Conservation (phyloP, 2,113 vertebrate genomes). For the Paralichthys olivaceus region DNA sequence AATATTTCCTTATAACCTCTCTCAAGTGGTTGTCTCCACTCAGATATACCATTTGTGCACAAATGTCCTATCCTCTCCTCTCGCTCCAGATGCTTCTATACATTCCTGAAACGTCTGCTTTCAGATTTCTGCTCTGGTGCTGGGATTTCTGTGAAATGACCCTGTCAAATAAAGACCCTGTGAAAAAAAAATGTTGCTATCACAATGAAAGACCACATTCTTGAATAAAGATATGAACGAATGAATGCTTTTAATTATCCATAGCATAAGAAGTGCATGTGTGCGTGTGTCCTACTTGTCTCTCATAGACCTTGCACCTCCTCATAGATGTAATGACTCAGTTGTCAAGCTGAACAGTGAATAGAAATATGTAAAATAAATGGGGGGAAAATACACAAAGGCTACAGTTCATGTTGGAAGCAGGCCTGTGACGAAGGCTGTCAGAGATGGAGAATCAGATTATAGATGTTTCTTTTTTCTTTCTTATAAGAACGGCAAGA, state of each 20-base stretch:
- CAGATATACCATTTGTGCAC: not conserved
- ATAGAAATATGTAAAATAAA: constrained; percentile 11
- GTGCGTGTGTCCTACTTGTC: not conserved
- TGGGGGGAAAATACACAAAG: not conserved
- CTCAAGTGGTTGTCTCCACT: not conserved
- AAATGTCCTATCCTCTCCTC: not conserved
- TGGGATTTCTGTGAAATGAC: not conserved
- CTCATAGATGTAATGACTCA: constrained; percentile 23
- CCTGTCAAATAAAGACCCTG: not conserved
- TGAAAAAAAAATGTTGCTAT: not conserved
- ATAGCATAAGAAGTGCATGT: not conserved
- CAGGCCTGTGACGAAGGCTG: constrained; percentile 1
- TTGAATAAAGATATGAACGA: not conserved
- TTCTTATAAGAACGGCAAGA: not conserved
- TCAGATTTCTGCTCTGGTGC: not conserved
- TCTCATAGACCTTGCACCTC: constrained; percentile 1
- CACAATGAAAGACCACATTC: not conserved
- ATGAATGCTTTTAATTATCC: not conserved
- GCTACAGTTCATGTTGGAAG: constrained; percentile 2
- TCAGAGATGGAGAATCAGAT: not conserved
- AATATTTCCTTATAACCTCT: not conserved
- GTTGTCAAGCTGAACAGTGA: constrained; percentile 1
- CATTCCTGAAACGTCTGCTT: not conserved
- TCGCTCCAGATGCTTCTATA: not conserved
- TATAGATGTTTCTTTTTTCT: not conserved